Base-by-base conservation (phyloP, 1,140 invertebrate genomes). In the Cydia pomonella region DNA sequence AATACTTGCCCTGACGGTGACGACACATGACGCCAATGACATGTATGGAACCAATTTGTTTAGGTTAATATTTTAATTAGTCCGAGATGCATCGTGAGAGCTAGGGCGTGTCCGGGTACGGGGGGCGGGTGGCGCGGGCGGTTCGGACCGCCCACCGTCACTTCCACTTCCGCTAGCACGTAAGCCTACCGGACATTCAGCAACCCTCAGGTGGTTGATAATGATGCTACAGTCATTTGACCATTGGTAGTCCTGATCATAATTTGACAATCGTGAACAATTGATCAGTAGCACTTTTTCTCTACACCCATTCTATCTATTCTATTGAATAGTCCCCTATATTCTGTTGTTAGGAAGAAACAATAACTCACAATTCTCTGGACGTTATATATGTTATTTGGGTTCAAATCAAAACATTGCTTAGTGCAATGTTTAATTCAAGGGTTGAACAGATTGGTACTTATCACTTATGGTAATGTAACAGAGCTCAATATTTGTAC, bases 81-180 rank as follows among this genome's bases (percentile, higher is more conserved):
- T 78, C 69, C 38, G 38, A 85, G 84, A 86, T 90, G 84, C 84
- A 85, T 73, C 77, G 79, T 86, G 73, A 80, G 82, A 84, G 79
- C 82, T 84, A 92, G 90, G 90, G 90, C 90, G 90, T 90, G 90
- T 89, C 90, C 83, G 82, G 83, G 74, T 76, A 53, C 75, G 82
- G 83, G 82, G 29, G 89, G 87, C 87, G 90, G 84, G 84, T 84
- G 85, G 87, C 82, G 78, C 84, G 80, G 84, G 82, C 85, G 83
- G 88, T 86, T 84, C 87, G 90, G 83, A 82, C 86, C 90, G 90
- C 90, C 90, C 87, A 90, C 90, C 78, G 82, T 86, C 80, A 87
- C 87, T 91, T 92, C 90, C 89, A 88, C 86, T 88, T 92, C 88
- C 90, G 87, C 82, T 79, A 83, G 75, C 75, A 77, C 78, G 73